Conservation (phyloP, 2,888 invertebrate genomes). For the Heliconius ethilla region DNA sequence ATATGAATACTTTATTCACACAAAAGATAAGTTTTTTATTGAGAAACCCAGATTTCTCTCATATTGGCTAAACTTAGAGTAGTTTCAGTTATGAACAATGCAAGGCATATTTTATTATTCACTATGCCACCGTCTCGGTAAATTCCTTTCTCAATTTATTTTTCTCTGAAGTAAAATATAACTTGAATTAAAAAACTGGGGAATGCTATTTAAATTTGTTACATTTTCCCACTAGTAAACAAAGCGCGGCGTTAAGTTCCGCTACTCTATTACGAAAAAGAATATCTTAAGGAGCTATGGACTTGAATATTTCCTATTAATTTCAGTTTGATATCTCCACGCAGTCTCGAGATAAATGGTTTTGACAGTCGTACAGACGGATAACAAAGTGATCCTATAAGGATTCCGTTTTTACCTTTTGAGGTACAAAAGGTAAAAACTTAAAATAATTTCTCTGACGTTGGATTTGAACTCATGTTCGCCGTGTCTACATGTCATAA, state of each 20-base stretch:
- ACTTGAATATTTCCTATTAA: no score
- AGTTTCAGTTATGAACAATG: conserved; percentile 15
- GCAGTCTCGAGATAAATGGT: no score
- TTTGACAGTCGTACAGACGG: no score
- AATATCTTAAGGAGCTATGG: neutral
- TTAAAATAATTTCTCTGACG: no score
- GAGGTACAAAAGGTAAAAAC: no score
- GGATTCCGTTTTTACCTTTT: no score
- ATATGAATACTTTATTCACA: neutral
- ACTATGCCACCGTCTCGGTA: neutral
- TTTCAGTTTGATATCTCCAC: no score
- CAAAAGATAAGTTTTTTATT: neutral
- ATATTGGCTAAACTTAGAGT: conserved; percentile 9
- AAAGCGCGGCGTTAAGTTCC: no score
- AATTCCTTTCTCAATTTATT: neutral
- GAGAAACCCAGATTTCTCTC: neutral
- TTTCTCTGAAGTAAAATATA: neutral
- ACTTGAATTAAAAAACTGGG: neutral
- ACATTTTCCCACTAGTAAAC: neutral
- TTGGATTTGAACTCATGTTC: no score
- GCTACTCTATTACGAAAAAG: neutral
- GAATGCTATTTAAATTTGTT: neutral
- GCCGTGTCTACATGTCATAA: neutral
- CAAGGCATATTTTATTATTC: conserved; percentile 7
- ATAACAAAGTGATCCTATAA: no score